Evolutionary conservation across 2,797 vertebrate genomes (phyloP), one percentile per base, ranked within the genome.

Genomic region (Rousettus madagascariensis): DNA sequence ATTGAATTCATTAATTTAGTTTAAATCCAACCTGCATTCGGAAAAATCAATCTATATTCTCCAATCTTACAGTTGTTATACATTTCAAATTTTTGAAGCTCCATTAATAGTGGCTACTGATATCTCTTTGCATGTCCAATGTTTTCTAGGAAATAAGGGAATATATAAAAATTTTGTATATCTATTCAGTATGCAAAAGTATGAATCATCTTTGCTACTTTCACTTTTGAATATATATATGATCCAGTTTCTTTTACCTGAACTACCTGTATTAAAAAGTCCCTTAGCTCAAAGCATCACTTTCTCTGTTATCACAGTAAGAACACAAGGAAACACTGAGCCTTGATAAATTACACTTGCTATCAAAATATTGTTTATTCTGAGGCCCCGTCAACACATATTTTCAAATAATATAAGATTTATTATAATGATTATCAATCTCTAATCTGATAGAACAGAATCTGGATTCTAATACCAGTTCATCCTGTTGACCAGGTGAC

Each of bases 11-110:
- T 68, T 90, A 82, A 74, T 75, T 84, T 87, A 87, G 33, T 82
- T 94, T 93, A 84, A 15, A 16, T 80, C 19, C 65, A 84, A 93
- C 2, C 0, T 78, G 20, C 71, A 43, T 22, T 79, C 17, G 71
- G 24, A 89, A 91, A 91, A 91, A 68, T 83, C 59, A 49, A 33
- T 63, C 80, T 75, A 38, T 90, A 61, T 79, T 84, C 20, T n/a
- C n/a, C 8, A 66, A 80, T 71, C 51, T 94, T 92, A 75, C 8
- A 49, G 22, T 69, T 92, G 24, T n/a, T 79, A 59, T 24, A 53
- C 0, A 43, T 0, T 53, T 91, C n/a, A 65, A 36, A 71, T 79
- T 6, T 87, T 79, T 90, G 46, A 80, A 87, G 61, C 2, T 57
- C 26, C 3, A 46, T 57, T 51, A 61, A 33, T 4, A 3, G 51